Evolutionary conservation across 2,797 vertebrate genomes (phyloP).

Genomic region (Danionella dracula): DNA sequence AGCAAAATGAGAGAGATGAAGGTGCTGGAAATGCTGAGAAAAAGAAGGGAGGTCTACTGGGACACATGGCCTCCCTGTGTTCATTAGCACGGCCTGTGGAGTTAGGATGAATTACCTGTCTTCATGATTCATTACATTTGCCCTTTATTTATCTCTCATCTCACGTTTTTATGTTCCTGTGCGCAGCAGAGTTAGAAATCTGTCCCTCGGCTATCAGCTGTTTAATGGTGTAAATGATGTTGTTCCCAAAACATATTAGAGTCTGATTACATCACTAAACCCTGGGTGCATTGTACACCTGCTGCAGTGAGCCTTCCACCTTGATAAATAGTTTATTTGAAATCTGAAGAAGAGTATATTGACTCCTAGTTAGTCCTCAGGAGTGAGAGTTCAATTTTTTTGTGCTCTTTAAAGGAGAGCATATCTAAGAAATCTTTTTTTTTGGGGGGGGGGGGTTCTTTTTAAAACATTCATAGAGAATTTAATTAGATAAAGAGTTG

Average conservation of each 20-base stretch:
- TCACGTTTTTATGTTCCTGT: neutral
- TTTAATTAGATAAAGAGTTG: too few relatives aligned
- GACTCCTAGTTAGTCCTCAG: neutral
- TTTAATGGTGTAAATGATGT: slow-evolving; percentile 11
- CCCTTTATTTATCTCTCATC: slow-evolving; percentile 17
- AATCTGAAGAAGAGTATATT: neutral
- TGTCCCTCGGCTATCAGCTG: neutral
- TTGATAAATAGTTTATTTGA: neutral
- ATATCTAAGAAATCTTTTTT: too few relatives aligned
- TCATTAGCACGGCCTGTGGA: slow-evolving; percentile 12
- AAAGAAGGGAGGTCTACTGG: neutral
- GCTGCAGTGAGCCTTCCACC: neutral
- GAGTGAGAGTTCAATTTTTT: neutral
- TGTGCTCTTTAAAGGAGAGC: neutral
- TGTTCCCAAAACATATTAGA: slow-evolving; percentile 14
- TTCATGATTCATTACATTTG: slow-evolving; percentile 19
- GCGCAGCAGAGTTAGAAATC: neutral
- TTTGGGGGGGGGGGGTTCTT: too few relatives aligned
- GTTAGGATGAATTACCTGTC: slow-evolving; percentile 30
- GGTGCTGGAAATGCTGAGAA: neutral
- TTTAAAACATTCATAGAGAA: too few relatives aligned
- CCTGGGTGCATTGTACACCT: neutral
- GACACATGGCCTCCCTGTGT: slow-evolving; percentile 12
- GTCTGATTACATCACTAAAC: neutral
- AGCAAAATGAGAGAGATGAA: slow-evolving; percentile 6